Base-by-base conservation (phyloP, 2,113 vertebrate species). In the Myocastor coypus region DNA sequence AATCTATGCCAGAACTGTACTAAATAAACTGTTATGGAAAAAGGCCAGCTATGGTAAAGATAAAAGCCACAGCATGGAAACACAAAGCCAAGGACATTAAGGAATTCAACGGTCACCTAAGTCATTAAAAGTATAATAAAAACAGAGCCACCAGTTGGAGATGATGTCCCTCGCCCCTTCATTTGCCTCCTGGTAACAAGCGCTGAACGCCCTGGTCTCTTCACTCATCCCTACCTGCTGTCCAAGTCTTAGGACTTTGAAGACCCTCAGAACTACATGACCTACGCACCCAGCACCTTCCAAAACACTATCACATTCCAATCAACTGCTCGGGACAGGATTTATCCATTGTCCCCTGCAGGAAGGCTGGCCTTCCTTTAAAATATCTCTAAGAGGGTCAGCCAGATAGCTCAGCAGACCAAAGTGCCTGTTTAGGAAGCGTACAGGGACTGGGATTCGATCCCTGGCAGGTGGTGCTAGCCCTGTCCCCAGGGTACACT, bases 341-440 rank as follows among this genome's bases (percentile, higher is more conserved):
- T 37, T 19, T 82, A 90, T 66, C 82, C 17, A 80, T 64, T 78
- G 80, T 55, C 66, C 8, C 11, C n/a, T 95, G 28, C 83, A 96
- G 68, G 66, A 96, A 94, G 71, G 68, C 37, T 86, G 83, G 94
- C 40, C 69, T 86, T 86, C 37, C 64, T 91, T 81, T 81, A 94
- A 82, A 82, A 50, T 42, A 20, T 22, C 10, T 85, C 87, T 94
- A 28, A 94, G 1, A 57, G 55, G 16, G 55, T 19, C 55, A 57
- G 55, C 55, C 16, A 19, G 55, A 57, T 19, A 57, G 55, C 3
- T 57, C 55, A 57, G 55, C 16, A 19, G 55, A 57, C 55, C 16
- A 57, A 57, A 57, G 55, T 16, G 17, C 55, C 55, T 57, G 16
- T 57, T 57, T 57, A 57, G 55, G 17, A 3, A 57, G 55, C 4